A percentile compares a stretch with the other conserved stretches of the same genome.
phyloP scores from a whole-genome alignment of 2,113 vertebrate species.

The Erinaceus europaeus region DNA sequence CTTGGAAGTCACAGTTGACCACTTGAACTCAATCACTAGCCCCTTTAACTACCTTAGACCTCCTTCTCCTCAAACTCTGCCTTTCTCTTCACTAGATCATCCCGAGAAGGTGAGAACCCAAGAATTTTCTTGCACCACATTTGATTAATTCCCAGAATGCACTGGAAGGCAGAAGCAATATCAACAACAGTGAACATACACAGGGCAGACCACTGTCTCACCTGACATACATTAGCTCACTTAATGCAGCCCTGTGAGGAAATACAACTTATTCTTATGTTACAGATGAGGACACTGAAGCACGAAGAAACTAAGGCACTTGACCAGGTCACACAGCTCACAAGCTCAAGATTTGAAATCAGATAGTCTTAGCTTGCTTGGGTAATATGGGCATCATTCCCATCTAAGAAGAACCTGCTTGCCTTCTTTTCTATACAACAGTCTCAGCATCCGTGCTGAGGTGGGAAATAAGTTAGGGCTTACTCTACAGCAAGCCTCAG shows the following conservation, averaged over 20 bases:
- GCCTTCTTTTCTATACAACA: neutral
- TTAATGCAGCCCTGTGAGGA: neutral
- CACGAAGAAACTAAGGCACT: conserved; percentile 10
- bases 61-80: neutral
- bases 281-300: neutral
- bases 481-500: neutral
- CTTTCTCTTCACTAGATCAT: neutral
- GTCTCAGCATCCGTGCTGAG: neutral
- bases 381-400: neutral
- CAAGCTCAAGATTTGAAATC: neutral
- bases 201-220: no score
- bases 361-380: neutral
- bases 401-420: neutral
- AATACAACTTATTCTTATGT: neutral
- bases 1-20: neutral
- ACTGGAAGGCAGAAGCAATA: neutral
- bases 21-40: neutral
- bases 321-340: neutral
- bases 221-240: neutral
- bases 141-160: neutral
- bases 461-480: neutral
- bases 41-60: neutral
- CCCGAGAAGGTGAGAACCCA: neutral
- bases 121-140: neutral
- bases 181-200: neutral